Conservation (phyloP, 2,888 invertebrate species). For the Drepanosiphum platanoidis region DNA sequence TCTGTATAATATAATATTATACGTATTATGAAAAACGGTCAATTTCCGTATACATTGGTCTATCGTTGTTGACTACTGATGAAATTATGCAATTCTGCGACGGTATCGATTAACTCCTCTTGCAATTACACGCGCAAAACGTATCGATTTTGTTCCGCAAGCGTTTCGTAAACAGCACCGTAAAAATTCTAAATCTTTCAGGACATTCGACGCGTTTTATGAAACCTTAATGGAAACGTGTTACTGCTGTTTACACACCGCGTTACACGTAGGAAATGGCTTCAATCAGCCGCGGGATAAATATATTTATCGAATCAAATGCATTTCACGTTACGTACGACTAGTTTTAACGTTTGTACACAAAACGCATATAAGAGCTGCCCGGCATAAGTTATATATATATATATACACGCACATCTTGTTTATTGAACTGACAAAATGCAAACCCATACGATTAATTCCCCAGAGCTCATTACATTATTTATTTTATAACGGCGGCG, state of each 20-base stretch:
- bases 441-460: neutral
- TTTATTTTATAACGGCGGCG: neutral
- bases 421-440: slow-evolving; percentile 23
- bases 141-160: neutral
- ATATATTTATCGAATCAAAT: slow-evolving; percentile 12
- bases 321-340: neutral
- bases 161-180: neutral
- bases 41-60: neutral
- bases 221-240: neutral
- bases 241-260: slow-evolving; percentile 4
- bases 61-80: neutral
- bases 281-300: slow-evolving; percentile 11
- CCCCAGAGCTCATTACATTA: neutral
- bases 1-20: neutral
- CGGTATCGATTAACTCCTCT: neutral
- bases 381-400: too few relatives aligned
- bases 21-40: neutral
- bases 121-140: neutral
- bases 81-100: neutral
- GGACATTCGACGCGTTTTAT: neutral
- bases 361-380: neutral
- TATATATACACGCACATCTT: slow-evolving; percentile 4
- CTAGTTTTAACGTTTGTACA: neutral
- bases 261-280: neutral
- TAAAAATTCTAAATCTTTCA: neutral